These are phyloP conservation scores for Neotoxoptera formosana DNA, from an alignment of 1,140 invertebrate species.

Conservation along the genomic window DNA sequence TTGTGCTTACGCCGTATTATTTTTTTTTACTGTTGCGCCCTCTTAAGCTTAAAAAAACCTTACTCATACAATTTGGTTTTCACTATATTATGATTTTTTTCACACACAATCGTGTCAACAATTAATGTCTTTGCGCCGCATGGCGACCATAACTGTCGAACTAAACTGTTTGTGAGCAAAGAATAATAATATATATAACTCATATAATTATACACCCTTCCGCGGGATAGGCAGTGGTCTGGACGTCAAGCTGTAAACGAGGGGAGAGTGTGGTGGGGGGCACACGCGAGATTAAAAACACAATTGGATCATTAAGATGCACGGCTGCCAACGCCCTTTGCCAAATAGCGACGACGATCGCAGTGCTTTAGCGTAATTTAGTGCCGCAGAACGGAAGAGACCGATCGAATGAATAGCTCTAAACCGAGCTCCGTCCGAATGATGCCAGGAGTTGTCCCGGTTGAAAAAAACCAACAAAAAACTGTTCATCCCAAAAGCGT, in stretches of 20 bases:
- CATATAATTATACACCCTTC: neutral
- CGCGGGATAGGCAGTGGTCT: neutral
- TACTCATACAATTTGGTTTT: neutral
- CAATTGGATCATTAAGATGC: neutral
- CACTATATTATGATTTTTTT: neutral
- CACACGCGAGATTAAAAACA: conserved; percentile 20
- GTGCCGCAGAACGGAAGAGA: neutral
- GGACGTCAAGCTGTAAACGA: neutral
- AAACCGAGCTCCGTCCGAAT: neutral
- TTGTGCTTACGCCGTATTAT: too few relatives aligned
- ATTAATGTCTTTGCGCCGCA: neutral
- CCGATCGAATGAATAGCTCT: conserved; percentile 3
- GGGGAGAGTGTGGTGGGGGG: neutral
- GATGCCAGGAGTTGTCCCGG: neutral
- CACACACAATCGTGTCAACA: neutral
- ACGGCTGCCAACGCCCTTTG: neutral
- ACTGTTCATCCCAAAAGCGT: neutral
- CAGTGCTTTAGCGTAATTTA: neutral
- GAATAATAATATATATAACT: neutral
- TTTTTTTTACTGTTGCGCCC: too few relatives aligned
- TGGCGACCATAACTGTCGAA: neutral
- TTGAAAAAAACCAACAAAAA: neutral
- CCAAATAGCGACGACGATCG: conserved; percentile 5
- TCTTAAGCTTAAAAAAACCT: too few relatives aligned
- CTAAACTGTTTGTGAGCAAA: neutral